Percentiles rank a stretch among this genome's conserved stretches.
These are phyloP conservation scores for Coendou prehensilis DNA, from an alignment of 2,797 vertebrate species.

Conservation along the genomic window DNA sequence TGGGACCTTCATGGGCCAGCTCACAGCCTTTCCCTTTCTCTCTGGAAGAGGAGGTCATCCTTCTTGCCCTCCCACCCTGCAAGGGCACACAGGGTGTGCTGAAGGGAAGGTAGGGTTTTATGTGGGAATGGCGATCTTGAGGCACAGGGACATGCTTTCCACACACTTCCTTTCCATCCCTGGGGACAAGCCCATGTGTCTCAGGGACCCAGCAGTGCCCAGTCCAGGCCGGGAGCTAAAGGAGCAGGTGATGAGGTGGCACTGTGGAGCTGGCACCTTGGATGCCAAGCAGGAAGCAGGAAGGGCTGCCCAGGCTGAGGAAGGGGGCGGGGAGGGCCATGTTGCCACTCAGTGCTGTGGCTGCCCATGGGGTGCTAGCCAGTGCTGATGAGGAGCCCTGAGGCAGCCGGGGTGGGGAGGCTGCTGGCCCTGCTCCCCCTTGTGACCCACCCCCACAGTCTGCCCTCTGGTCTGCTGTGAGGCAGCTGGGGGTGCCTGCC, in stretches of 20 bases:
- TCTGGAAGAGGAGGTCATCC: not conserved
- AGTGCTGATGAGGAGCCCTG: not conserved
- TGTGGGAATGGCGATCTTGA: not conserved
- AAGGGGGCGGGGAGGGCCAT: not conserved
- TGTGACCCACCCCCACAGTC: not conserved
- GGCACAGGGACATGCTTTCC: not conserved
- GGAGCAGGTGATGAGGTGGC: not conserved
- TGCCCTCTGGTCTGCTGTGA: not conserved
- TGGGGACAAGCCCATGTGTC: not conserved
- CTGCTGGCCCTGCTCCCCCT: not conserved
- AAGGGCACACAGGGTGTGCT: not conserved
- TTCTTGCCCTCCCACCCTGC: not conserved
- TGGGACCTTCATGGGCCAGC: not conserved
- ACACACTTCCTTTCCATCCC: not conserved
- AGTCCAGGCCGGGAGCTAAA: not conserved
- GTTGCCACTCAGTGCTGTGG: not conserved
- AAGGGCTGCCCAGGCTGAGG: not conserved
- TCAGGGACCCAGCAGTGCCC: not conserved
- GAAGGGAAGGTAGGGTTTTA: not conserved
- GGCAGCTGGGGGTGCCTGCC: not conserved
- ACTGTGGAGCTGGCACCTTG: not conserved
- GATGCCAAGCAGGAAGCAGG: not conserved
- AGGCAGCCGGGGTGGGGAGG: not conserved
- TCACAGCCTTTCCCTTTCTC: not conserved
- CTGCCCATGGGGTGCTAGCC: not conserved